phyloP scores from a whole-genome alignment of 2,113 vertebrate genomes.

The Syrrhaptes paradoxus region DNA sequence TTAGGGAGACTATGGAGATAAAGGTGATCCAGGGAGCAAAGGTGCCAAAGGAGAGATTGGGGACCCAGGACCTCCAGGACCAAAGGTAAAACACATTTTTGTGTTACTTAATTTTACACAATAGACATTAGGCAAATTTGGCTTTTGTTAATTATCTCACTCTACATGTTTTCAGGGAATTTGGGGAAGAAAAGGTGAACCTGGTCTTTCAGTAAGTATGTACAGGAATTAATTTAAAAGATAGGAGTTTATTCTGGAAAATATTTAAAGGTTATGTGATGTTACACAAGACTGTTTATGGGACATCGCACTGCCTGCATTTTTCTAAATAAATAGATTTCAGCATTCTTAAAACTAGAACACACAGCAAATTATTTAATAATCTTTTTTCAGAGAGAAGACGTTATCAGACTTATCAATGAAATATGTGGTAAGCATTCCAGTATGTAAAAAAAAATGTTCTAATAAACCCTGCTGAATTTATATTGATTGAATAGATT shows the following conservation, averaged over 20 bases:
- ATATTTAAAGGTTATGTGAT: background rate
- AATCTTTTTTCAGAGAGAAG: conserved; percentile 80
- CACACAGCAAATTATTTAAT: background rate
- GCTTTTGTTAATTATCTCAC: background rate
- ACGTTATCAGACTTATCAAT: conserved; percentile 84
- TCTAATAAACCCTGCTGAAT: background rate
- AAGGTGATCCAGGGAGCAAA: conserved; percentile 80
- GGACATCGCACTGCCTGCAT: background rate
- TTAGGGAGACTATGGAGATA: conserved; percentile 82
- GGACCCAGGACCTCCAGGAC: conserved; percentile 78
- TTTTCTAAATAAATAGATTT: background rate
- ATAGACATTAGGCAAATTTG: background rate
- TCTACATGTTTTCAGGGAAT: conserved; percentile 73
- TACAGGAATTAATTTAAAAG: background rate
- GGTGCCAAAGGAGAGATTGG: conserved; percentile 85
- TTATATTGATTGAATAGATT: background rate
- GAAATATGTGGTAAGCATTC: conserved; percentile 87
- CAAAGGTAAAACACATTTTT: conserved; percentile 67
- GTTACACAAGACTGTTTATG: background rate
- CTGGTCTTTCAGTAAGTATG: conserved; percentile 85
- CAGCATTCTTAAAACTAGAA: background rate
- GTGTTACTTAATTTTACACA: background rate
- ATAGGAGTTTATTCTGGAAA: background rate
- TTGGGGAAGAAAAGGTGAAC: conserved; percentile 81
- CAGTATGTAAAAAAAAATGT: background rate